Conservation (phyloP, 2,797 vertebrate genomes). For the Chloroceryle inda region DNA sequence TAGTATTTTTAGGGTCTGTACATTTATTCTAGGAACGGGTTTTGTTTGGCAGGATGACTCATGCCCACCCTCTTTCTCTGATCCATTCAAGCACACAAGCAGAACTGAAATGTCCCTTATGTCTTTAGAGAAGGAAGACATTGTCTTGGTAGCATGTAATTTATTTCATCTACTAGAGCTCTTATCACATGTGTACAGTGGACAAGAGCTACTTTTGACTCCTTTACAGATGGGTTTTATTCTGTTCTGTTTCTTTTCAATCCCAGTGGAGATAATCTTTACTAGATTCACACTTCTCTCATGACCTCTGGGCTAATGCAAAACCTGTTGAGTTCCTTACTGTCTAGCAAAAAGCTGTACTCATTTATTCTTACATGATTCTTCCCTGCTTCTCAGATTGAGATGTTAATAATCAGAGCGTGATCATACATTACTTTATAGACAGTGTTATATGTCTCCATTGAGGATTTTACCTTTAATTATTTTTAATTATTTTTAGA, state of each 20-base stretch:
- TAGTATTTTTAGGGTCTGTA: constrained; percentile 39
- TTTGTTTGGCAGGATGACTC: constrained; percentile 52
- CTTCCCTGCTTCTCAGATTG: not conserved
- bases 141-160: not conserved
- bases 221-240: not conserved
- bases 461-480: not conserved
- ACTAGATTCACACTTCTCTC: not conserved
- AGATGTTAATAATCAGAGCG: not conserved
- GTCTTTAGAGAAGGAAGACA: not conserved
- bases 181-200: not conserved
- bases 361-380: not conserved
- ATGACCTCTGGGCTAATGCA: not conserved
- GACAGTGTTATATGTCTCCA: not conserved
- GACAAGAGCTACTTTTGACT: not conserved
- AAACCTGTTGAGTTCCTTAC: not conserved
- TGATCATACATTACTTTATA: not conserved
- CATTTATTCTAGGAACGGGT: constrained; percentile 12
- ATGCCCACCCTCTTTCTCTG: not conserved
- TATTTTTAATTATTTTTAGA: not conserved
- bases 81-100: not conserved
- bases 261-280: not conserved
- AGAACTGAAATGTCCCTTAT: not conserved
- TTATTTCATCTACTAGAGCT: not conserved
- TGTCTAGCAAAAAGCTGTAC: not conserved
- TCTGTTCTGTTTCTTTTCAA: not conserved